A percentile compares a stretch with the other conserved stretches of the same genome.
phyloP scores from a whole-genome alignment of 2,888 invertebrate species.

The Orthonychiurus folsomi region DNA sequence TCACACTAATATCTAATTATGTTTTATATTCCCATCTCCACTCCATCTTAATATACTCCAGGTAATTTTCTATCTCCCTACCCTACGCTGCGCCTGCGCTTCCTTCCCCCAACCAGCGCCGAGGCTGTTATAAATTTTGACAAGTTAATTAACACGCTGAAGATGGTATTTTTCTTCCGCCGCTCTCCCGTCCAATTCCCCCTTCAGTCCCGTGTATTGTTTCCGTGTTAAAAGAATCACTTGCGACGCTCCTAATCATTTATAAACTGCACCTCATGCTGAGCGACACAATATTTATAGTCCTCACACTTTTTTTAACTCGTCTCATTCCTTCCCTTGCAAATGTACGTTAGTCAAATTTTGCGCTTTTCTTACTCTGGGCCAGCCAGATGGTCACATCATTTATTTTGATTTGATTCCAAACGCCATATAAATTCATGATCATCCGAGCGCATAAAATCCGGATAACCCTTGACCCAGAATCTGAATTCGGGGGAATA shows the following conservation, averaged over 20 bases:
- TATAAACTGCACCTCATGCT: not conserved
- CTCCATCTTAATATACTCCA: not conserved
- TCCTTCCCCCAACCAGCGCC: not conserved
- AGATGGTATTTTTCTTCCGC: not conserved
- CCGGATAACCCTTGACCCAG: too few relatives aligned
- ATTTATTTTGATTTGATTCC: too few relatives aligned
- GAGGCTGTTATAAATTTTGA: conserved; percentile 1
- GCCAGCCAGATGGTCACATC: too few relatives aligned
- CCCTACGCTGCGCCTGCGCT: too few relatives aligned
- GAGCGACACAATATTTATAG: not conserved
- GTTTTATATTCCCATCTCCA: not conserved
- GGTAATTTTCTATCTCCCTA: too few relatives aligned
- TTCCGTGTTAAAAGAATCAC: not conserved
- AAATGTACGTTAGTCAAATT: too few relatives aligned
- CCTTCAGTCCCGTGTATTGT: not conserved
- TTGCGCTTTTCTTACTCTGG: too few relatives aligned
- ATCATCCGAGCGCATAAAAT: too few relatives aligned
- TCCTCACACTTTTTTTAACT: too few relatives aligned
- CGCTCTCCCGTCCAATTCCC: not conserved
- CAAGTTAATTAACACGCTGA: not conserved
- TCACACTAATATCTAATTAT: conserved; percentile 1
- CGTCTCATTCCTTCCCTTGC: too few relatives aligned
- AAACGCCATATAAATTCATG: too few relatives aligned
- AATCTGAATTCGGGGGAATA: too few relatives aligned
- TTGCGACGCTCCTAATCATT: not conserved